A percentile compares a stretch with the other conserved stretches of the same genome.
Conservation (phyloP, 35 echinoderm and acorn worm genomes). For the Diadema setosum region DNA sequence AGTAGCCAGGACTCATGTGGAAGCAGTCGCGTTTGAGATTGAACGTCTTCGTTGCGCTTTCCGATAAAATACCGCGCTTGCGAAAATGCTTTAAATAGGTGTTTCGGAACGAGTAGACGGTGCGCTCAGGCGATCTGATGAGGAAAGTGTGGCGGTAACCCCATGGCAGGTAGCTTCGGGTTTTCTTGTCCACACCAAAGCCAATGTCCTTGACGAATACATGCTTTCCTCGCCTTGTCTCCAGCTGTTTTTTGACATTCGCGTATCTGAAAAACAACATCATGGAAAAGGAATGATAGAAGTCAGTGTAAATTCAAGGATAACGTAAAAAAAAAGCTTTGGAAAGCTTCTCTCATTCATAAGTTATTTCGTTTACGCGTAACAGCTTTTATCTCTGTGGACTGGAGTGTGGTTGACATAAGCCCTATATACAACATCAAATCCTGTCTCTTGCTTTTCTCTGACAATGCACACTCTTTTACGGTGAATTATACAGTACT, state of each 20-base stretch:
- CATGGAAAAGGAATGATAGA: no score
- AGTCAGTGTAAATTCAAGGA: no score
- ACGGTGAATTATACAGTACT: no score
- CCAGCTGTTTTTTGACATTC: neutral
- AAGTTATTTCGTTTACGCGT: no score
- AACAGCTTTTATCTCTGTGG: no score
- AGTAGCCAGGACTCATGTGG: constrained; percentile 1
- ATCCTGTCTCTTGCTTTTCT: no score
- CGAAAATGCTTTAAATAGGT: neutral
- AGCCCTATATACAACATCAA: no score
- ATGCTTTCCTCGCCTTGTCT: neutral
- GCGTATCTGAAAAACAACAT: no score
- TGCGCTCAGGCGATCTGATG: constrained; percentile 29
- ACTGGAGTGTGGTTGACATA: no score
- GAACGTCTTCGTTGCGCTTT: neutral
- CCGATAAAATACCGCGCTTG: neutral
- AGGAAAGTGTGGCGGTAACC: constrained; percentile 50
- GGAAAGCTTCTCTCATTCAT: no score
- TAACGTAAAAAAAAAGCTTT: no score
- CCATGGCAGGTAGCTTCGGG: neutral
- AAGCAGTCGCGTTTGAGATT: neutral
- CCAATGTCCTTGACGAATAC: constrained; percentile 50
- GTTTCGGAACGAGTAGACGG: neutral
- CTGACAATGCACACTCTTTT: no score
- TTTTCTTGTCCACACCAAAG: neutral